Percentiles rank a stretch among this genome's conserved stretches.
phyloP scores from a whole-genome alignment of 2,113 vertebrate species.

The Aspiorhynchus laticeps region DNA sequence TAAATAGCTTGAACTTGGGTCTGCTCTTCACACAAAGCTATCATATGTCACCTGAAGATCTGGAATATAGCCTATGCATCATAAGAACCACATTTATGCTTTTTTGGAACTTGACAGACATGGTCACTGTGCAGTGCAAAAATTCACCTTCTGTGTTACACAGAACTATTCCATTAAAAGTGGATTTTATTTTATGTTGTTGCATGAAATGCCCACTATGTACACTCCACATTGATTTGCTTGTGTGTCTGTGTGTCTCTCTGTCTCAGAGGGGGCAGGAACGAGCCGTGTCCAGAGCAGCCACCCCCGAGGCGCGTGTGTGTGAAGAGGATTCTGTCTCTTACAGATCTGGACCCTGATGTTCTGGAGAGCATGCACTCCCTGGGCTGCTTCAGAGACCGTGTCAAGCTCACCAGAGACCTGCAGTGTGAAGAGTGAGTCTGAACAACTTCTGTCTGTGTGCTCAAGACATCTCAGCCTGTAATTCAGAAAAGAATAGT shows the following conservation, averaged over 20 bases:
- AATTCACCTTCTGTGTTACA: background rate
- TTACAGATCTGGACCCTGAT: constrained; percentile 86
- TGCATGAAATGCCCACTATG: background rate
- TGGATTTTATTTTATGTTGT: background rate
- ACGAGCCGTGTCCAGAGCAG: constrained; percentile 84
- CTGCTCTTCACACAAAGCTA: background rate
- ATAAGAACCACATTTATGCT: background rate
- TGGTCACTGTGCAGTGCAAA: background rate
- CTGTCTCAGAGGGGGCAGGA: constrained; percentile 78
- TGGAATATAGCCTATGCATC: background rate
- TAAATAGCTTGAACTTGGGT: background rate
- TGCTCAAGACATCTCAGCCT: constrained; percentile 28
- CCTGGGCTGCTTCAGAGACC: constrained; percentile 88
- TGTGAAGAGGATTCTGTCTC: constrained; percentile 80
- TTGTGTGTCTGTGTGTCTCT: background rate
- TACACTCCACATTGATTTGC: background rate
- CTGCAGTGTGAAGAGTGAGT: constrained; percentile 89
- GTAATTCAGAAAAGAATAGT: constrained; percentile 5
- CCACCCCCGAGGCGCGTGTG: constrained; percentile 82
- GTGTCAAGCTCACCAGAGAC: constrained; percentile 84
- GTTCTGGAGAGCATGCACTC: constrained; percentile 91
- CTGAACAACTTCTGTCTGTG: background rate
- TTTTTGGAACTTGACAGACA: background rate
- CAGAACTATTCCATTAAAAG: background rate
- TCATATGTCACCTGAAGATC: background rate